phyloP scores from a whole-genome alignment of 2,113 vertebrate species.

The Planiliza haematocheilus region DNA sequence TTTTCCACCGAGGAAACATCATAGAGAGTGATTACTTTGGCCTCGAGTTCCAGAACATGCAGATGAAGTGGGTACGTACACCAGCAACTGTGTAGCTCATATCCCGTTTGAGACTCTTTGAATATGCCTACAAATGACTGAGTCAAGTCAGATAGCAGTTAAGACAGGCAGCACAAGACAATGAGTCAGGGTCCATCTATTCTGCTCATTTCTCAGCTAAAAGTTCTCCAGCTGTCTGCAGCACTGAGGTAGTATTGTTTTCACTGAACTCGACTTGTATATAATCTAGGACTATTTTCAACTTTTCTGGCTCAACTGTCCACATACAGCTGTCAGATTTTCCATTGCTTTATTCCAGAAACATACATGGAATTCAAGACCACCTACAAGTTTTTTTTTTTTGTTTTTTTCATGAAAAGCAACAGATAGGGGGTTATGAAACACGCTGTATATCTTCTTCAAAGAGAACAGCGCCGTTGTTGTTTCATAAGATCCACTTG shows the following conservation, averaged over 20 bases:
- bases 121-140: too few species aligned
- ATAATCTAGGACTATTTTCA: conserved; percentile 47
- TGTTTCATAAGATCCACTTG: conserved; percentile 1
- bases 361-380: conserved; percentile 49
- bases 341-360: conserved; percentile 57
- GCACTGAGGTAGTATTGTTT: conserved; percentile 29
- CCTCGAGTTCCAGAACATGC: conserved; percentile 92
- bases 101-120: conserved; percentile 10
- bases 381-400: conserved; percentile 35
- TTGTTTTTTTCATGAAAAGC: conserved; percentile 5
- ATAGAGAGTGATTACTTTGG: conserved; percentile 97
- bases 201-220: not conserved
- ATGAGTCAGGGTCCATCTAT: not conserved
- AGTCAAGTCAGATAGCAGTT: not conserved
- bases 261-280: conserved; percentile 40
- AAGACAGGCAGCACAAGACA: not conserved
- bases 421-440: conserved; percentile 24
- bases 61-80: conserved; percentile 91
- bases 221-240: not conserved
- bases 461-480: conserved; percentile 4
- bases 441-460: conserved; percentile 1
- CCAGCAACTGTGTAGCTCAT: not conserved
- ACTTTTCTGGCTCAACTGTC: conserved; percentile 31
- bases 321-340: conserved; percentile 44
- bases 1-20: conserved; percentile 91